Conservation (phyloP, 2,113 vertebrate genomes). For the Anser cygnoides region DNA sequence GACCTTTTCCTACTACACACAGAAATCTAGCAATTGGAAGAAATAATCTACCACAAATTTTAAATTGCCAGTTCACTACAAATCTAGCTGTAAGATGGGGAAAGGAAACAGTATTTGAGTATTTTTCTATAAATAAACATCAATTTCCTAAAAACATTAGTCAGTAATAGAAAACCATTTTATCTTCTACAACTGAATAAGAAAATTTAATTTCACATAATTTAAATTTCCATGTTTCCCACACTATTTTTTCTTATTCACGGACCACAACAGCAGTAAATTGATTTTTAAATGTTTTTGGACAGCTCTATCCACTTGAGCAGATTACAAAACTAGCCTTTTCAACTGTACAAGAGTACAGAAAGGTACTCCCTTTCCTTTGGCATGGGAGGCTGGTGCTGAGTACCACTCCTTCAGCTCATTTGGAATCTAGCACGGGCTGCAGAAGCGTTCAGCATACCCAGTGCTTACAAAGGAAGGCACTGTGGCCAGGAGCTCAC, state of each 20-base stretch:
- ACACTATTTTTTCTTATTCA: background rate
- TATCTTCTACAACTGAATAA: background rate
- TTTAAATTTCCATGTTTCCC: background rate
- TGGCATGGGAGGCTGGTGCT: background rate
- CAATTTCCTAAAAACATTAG: background rate
- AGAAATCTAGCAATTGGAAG: background rate
- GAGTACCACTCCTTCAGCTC: accelerated
- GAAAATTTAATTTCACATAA: background rate
- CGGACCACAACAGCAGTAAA: background rate
- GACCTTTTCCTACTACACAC: background rate
- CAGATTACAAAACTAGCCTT: background rate
- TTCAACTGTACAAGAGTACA: background rate
- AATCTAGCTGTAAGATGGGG: background rate
- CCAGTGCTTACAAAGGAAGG: background rate
- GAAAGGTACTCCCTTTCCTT: background rate
- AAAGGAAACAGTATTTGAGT: background rate
- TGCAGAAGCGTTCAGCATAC: background rate
- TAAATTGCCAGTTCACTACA: background rate
- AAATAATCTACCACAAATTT: background rate
- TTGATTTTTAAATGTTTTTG: background rate
- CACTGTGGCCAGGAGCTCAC: background rate
- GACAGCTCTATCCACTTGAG: background rate
- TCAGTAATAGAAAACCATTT: background rate
- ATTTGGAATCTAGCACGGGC: background rate
- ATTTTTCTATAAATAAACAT: background rate